phyloP scores from a whole-genome alignment of 2,797 vertebrate species.

The Neomorphus geoffroyi region DNA sequence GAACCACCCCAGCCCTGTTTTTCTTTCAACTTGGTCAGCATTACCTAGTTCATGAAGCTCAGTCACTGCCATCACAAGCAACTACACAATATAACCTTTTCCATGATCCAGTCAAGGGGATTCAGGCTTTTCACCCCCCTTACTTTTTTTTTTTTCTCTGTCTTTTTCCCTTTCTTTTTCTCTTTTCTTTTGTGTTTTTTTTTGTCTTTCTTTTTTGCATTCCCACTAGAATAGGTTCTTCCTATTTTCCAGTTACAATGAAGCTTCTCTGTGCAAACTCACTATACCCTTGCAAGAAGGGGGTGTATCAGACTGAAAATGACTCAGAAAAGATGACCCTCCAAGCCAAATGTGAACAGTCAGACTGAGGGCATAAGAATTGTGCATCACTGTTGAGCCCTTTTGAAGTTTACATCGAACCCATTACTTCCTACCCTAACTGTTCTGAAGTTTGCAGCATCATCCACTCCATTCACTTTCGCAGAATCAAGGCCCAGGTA shows the following conservation, averaged over 20 bases:
- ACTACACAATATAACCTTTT: not conserved
- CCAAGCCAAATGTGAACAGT: accelerated
- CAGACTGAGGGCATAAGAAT: accelerated
- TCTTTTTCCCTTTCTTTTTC: accelerated
- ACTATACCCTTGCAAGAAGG: not conserved
- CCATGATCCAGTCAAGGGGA: not conserved
- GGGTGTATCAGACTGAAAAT: not conserved
- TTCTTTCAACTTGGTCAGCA: not conserved
- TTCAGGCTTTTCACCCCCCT: not conserved
- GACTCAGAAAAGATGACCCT: not conserved
- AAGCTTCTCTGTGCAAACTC: not conserved
- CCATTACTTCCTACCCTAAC: slow-evolving; percentile 83
- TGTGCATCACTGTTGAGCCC: not conserved
- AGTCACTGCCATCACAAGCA: not conserved
- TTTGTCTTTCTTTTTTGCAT: not conserved
- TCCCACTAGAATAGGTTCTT: not conserved
- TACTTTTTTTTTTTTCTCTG: accelerated
- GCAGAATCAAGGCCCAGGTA: slow-evolving; percentile 96
- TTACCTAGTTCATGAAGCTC: not conserved
- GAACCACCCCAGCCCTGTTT: not conserved
- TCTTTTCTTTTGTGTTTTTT: not conserved
- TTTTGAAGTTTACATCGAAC: not conserved
- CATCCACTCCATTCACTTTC: slow-evolving; percentile 90
- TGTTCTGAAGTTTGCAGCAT: slow-evolving; percentile 93
- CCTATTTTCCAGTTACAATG: not conserved